Evolutionary conservation across 2,113 vertebrate genomes (phyloP).

Genomic region (Harpagus bidentatus): DNA sequence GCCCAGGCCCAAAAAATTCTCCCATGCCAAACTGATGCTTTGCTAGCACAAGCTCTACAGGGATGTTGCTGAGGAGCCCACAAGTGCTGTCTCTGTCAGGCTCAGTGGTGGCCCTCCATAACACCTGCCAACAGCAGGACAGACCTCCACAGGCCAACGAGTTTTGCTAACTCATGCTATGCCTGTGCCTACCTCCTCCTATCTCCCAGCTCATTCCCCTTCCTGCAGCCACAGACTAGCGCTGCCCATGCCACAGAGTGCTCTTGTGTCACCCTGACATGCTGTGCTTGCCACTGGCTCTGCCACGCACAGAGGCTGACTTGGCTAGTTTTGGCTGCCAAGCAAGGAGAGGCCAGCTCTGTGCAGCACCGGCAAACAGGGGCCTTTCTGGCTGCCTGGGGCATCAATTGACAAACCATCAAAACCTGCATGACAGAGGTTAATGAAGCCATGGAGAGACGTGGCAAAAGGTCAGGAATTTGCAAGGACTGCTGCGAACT

Average conservation of each 20-base stretch:
- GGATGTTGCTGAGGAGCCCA: not conserved
- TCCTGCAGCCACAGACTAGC: not conserved
- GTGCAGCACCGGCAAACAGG: not conserved
- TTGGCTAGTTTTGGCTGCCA: not conserved
- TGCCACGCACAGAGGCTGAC: not conserved
- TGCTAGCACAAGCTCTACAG: not conserved
- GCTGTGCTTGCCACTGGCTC: not conserved
- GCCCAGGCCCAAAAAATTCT: not conserved
- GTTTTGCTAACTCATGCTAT: not conserved
- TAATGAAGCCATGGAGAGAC: constrained; percentile 28
- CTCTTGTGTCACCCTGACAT: not conserved
- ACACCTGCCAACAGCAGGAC: not conserved
- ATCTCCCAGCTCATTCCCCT: not conserved
- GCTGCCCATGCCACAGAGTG: not conserved
- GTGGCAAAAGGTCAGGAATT: not conserved
- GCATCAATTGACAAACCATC: not conserved
- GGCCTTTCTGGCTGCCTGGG: not conserved
- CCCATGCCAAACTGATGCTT: not conserved
- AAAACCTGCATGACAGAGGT: constrained; percentile 21
- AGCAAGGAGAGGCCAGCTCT: not conserved
- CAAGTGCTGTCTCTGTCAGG: not conserved
- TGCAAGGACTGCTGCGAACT: not conserved
- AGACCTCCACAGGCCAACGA: rapidly evolving
- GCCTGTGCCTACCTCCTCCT: not conserved
- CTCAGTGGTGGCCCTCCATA: not conserved